Percentiles rank a stretch among this genome's conserved stretches.
These are phyloP conservation scores for Zoroaster sp. DNA, from an alignment of 53 echinoderm and acorn worm species.

Conservation along the genomic window DNA sequence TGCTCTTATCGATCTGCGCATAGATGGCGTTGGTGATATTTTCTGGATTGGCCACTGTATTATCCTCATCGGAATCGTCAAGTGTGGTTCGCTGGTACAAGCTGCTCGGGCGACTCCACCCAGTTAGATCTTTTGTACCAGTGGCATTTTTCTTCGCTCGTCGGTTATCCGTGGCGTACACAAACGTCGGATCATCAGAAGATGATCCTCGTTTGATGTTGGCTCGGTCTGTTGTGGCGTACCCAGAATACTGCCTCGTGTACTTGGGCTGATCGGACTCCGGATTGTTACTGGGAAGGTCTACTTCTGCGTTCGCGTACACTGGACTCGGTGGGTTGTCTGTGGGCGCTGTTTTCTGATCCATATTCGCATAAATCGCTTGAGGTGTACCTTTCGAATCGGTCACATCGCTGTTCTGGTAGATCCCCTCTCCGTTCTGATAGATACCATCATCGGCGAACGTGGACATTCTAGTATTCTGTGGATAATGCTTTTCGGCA, in stretches of 20 bases:
- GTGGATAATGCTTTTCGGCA: background rate
- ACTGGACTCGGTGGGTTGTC: conserved; percentile 27
- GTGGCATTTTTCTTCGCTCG: conserved; percentile 23
- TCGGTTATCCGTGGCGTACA: conserved; percentile 1
- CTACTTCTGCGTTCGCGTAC: background rate
- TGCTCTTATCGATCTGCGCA: conserved; percentile 18
- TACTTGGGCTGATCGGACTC: background rate
- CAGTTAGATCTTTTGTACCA: conserved; percentile 19
- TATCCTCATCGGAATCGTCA: background rate
- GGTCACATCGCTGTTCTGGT: background rate
- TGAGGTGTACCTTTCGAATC: no score
- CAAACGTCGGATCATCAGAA: background rate
- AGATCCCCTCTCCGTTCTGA: background rate
- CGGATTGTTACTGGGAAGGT: background rate
- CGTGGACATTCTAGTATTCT: background rate
- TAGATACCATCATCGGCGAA: conserved; percentile 11
- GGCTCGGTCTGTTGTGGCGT: background rate
- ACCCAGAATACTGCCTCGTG: background rate
- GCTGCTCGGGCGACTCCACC: conserved; percentile 41
- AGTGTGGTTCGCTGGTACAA: conserved; percentile 33
- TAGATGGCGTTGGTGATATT: conserved; percentile 1
- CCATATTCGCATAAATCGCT: background rate
- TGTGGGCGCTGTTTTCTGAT: background rate
- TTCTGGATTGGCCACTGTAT: background rate
- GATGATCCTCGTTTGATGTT: background rate